Evolutionary conservation across 2,888 invertebrate species (phyloP), one percentile per base, ranked within the genome.

Genomic region (Pantelozetes paolii): DNA sequence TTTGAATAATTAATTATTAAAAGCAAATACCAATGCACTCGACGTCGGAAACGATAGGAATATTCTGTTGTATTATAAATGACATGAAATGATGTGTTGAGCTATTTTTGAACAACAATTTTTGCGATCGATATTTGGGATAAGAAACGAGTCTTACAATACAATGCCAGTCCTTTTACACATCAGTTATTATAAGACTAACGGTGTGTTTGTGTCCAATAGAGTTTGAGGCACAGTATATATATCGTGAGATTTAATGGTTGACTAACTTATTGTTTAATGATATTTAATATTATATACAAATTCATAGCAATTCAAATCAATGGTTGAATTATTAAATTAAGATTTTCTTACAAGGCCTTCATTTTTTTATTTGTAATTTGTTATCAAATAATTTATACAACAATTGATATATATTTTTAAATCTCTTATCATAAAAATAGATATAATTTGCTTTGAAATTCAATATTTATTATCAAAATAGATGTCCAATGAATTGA

Each of bases 111-210:
- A 54, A 54, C 26, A 28, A 18, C 45, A 45, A 15, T 45, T 36
- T n/a, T 36, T 9, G 8, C 20, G 54, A 54, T 54, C 54, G 54
- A 54, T 54, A 54, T 54, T 54, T 54, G 28, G 54, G 54, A 54
- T 54, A 28, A 54, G 54, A 54, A 54, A 54, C 13, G 13, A 13
- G 54, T 9, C 8, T 23, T 20, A 54, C 54, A 20, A 54, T 54
- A 54, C 54, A 54, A 20, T 15, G 54, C 3, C 8, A 15, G n/a
- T n/a, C n/a, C n/a, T n/a, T n/a, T n/a, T 54, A 54, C 54, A 54
- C 54, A 20, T 54, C 3, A 54, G 26, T 54, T 54, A 20, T 20
- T 8, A 13, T 54, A 9, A 54, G n/a, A 23, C 23, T 20, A 6
- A 45, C 36, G 5, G 36, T 8, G 11, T 36, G 15, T 18, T 13